Evolutionary conservation across 2,888 invertebrate genomes (phyloP).

Genomic region (Terebella lapidaria): DNA sequence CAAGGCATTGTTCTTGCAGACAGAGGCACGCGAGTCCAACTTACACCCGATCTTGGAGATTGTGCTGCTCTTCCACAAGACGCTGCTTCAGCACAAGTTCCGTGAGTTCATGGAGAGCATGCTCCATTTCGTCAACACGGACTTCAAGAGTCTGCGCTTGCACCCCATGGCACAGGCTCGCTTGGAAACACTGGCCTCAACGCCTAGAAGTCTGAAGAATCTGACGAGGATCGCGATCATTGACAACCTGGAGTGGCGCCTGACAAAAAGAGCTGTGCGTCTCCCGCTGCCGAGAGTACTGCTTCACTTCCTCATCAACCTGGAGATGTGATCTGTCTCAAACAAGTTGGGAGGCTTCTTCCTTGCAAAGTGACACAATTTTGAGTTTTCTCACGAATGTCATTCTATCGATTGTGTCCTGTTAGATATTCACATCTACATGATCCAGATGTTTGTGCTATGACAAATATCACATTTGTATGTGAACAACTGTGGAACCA

Average conservation of each 20-base stretch:
- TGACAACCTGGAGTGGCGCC: conserved; percentile 21
- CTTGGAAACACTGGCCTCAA: conserved; percentile 4
- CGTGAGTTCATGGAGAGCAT: conserved; percentile 21
- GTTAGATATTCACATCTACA: too few relatives aligned
- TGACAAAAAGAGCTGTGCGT: conserved; percentile 16
- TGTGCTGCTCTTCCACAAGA: conserved; percentile 17
- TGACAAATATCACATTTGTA: too few relatives aligned
- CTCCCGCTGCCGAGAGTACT: conserved; percentile 26
- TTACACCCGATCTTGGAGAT: conserved; percentile 16
- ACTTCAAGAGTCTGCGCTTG: conserved; percentile 16
- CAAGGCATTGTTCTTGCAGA: conserved; percentile 16
- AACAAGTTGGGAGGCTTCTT: too few relatives aligned
- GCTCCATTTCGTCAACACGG: conserved; percentile 18
- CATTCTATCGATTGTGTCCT: too few relatives aligned
- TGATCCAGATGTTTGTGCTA: too few relatives aligned
- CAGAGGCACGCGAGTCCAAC: conserved; percentile 3
- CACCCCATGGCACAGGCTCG: conserved; percentile 1
- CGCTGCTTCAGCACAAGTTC: conserved; percentile 22
- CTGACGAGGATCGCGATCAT: conserved; percentile 22
- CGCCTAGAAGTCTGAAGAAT: conserved; percentile 21
- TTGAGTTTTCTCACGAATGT: too few relatives aligned
- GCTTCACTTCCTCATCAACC: conserved; percentile 19
- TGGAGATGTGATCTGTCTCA: conserved; percentile 13
- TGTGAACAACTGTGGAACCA: too few relatives aligned
- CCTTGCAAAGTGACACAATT: too few relatives aligned